Evolutionary conservation across 2,888 invertebrate genomes (phyloP), one percentile per base, ranked within the genome.

Genomic region (Microctonus brassicae): DNA sequence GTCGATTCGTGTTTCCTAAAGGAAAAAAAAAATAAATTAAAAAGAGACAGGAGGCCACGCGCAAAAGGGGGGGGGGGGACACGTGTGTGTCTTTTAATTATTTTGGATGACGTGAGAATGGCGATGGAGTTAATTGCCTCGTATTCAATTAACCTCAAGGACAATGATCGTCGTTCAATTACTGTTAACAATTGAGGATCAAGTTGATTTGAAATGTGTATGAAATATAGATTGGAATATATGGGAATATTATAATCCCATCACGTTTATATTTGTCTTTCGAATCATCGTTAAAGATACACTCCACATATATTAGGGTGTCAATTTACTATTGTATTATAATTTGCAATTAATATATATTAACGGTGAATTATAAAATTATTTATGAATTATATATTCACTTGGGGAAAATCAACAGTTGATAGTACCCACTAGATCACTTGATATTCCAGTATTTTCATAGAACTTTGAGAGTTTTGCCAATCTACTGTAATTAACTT

Each of bases 101-200:
- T 76, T 77, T 77, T 69, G 72, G 57, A 68, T 72, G 67, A 67
- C 67, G 62, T 33, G 60, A 62, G 67, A 58, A 72, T 72, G 70
- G 61, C 61, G 70, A 64, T 65, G 69, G 72, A 76, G 74, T 75
- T 77, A 76, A 77, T 75, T 76, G 75, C 77, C 75, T 76, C 75
- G 74, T 75, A 77, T 77, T 77, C 76, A 76, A 77, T 77, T 76
- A 77, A 73, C 73, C 73, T 72, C 76, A 76, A 75, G 77, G 76
- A 74, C 77, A 74, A 70, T 71, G 73, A 77, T 77, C 74, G 71
- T 75, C 76, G 74, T 75, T 74, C 63, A 76, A 77, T 77, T 77
- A 76, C 74, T 75, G 57, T 57, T 66, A 55, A 20, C 66, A 26
- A 57, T 47, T 47, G 17, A 47, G 17, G 17, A 47, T 39, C 11